phyloP scores from a whole-genome alignment of 2,888 invertebrate species.

The Leucania comma region DNA sequence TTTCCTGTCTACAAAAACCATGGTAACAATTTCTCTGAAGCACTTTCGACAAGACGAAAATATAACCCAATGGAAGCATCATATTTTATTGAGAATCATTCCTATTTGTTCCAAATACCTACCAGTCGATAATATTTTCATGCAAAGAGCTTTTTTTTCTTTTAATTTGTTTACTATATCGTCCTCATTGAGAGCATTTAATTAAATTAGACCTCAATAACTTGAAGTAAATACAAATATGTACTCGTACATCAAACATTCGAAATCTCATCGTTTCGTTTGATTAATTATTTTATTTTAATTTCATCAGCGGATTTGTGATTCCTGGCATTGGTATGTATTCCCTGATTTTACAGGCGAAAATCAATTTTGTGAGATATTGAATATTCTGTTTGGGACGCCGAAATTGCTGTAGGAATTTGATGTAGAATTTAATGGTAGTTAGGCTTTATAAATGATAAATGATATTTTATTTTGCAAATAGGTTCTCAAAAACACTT shows the following conservation, averaged over 20 bases:
- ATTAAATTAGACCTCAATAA: conserved; percentile 21
- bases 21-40: background rate
- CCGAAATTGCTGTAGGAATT: background rate
- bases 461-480: no score
- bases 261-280: background rate
- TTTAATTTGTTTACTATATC: background rate
- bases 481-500: no score
- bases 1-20: conserved; percentile 3
- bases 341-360: background rate
- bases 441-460: no score
- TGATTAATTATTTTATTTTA: conserved; percentile 8
- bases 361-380: background rate
- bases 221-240: background rate
- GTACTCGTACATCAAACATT: conserved; percentile 13
- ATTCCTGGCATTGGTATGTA: background rate
- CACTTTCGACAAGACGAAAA: background rate
- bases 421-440: background rate
- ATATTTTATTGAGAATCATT: background rate
- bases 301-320: background rate
- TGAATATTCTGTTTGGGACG: conserved; percentile 19
- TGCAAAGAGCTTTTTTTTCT: background rate
- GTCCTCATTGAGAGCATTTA: background rate
- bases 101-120: background rate
- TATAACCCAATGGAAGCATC: conserved; percentile 11
- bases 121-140: background rate